A percentile compares a stretch with the other conserved stretches of the same genome.
These are phyloP conservation scores for Parazoanthus darwini DNA, from an alignment of 92 coral and sea anemone species.

Conservation along the genomic window DNA sequence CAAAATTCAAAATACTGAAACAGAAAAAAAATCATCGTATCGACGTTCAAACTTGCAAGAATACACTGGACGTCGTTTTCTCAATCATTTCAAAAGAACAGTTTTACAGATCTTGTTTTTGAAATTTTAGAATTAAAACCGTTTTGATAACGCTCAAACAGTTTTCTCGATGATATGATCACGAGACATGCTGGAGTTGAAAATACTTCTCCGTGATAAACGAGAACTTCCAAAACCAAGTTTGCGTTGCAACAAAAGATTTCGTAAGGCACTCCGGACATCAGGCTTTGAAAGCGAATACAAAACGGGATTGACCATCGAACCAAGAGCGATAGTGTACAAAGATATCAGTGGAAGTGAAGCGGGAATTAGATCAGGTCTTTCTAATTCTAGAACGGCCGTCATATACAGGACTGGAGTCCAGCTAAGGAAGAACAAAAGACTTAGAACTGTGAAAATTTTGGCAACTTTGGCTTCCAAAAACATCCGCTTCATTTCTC, in stretches of 20 bases:
- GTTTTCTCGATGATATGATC: not conserved
- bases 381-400: slow-evolving; percentile 46
- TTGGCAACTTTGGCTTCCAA: slow-evolving; percentile 69
- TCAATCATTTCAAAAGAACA: not conserved
- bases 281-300: slow-evolving; percentile 71
- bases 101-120: not conserved
- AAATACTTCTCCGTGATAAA: not conserved
- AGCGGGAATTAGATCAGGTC: slow-evolving; percentile 54
- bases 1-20: too few relatives aligned
- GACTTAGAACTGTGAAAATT: slow-evolving; percentile 58
- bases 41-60: too few relatives aligned
- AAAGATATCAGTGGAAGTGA: slow-evolving; percentile 57
- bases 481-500: slow-evolving; percentile 27
- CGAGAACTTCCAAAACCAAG: not conserved
- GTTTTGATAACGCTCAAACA: not conserved
- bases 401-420: slow-evolving; percentile 70
- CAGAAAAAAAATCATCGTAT: too few relatives aligned
- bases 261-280: slow-evolving; percentile 45
- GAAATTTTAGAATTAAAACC: too few relatives aligned
- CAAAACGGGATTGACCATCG: slow-evolving; percentile 61
- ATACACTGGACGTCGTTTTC: too few relatives aligned
- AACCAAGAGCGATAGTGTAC: slow-evolving; percentile 66
- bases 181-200: not conserved
- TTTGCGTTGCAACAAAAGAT: not conserved
- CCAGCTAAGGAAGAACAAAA: slow-evolving; percentile 64